A percentile compares a stretch with the other conserved stretches of the same genome.
phyloP scores from a whole-genome alignment of 2,797 vertebrate genomes.

The Myoxocephalus aenaeus region DNA sequence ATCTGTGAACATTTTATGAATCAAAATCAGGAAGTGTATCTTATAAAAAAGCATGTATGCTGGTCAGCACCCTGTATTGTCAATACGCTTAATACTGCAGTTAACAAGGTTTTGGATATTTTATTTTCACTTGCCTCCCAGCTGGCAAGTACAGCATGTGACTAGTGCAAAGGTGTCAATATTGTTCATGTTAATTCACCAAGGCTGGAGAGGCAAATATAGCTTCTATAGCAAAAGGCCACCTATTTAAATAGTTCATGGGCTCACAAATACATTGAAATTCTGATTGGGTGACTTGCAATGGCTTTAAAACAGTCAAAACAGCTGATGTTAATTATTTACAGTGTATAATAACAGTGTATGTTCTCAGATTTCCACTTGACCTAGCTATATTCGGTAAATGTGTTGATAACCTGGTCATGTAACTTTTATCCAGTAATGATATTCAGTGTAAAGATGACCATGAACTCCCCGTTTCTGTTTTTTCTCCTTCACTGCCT shows the following conservation, averaged over 20 bases:
- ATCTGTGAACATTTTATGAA: conserved; percentile 44
- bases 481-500: background rate
- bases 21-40: conserved; percentile 33
- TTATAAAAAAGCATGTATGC: conserved; percentile 17
- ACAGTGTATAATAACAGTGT: too few relatives aligned
- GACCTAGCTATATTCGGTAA: background rate
- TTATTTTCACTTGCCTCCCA: conserved; percentile 14
- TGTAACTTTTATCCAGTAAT: background rate
- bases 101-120: conserved; percentile 21
- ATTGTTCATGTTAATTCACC: conserved; percentile 18
- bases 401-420: background rate
- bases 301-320: background rate
- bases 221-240: background rate
- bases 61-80: conserved; percentile 21
- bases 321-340: background rate
- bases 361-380: background rate
- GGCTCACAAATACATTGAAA: background rate
- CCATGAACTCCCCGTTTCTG: background rate
- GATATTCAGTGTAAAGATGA: background rate
- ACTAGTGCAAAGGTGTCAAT: conserved; percentile 14
- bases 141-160: conserved; percentile 10
- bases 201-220: background rate
- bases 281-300: background rate
- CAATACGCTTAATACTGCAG: conserved; percentile 18
- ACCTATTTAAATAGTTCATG: background rate